Base-by-base conservation (phyloP, 1,140 invertebrate species). In the Battus philenor region DNA sequence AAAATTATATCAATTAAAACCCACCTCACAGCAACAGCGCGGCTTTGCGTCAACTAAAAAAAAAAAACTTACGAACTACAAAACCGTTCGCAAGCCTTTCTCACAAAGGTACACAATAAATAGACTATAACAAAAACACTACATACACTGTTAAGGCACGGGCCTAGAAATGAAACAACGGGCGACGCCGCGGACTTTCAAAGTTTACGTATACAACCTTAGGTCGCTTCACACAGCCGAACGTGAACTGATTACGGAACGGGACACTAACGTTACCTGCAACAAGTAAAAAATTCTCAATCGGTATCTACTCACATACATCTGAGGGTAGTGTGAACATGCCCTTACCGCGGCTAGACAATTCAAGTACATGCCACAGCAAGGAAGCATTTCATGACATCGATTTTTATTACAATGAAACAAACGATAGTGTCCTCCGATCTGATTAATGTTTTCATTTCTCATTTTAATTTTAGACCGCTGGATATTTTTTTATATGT, bases 101-200 rank as follows among this genome's bases (percentile, higher is more conserved):
- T 27, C 12, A 26, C 27, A 41, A 41, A 41, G 38, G 38, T 41
- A 41, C 24, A 41, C 24, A 41, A 41, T 41, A 41, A 41, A 41
- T 41, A 41, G 8, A 27, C 13, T 16, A 39, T 27, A 41, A 41
- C 38, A 41, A 29, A 41, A 39, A 39, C 13, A 41, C 22, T 41
- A 41, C 22, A 41, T 41, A 41, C 38, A 41, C 17, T 36, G 33
- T 36, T 26, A 41, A 41, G 38, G 38, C 38, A 10, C 38, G 33
- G 18, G 18, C 33, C 31, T 33, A 16, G 31, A 33, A 33, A 33
- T 33, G 6, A 33, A 33, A 9, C 1, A 33, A 6, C 31, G 31
- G 13, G 15, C 2, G 9, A 18, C n/a, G 4, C 16, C 32, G 1
- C 9, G 5, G 13, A 13, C 0, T 15, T 7, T n/a, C 15, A 3